Evolutionary conservation across 53 echinoderm and acorn worm genomes (phyloP).

Genomic region (Astropecten irregularis): DNA sequence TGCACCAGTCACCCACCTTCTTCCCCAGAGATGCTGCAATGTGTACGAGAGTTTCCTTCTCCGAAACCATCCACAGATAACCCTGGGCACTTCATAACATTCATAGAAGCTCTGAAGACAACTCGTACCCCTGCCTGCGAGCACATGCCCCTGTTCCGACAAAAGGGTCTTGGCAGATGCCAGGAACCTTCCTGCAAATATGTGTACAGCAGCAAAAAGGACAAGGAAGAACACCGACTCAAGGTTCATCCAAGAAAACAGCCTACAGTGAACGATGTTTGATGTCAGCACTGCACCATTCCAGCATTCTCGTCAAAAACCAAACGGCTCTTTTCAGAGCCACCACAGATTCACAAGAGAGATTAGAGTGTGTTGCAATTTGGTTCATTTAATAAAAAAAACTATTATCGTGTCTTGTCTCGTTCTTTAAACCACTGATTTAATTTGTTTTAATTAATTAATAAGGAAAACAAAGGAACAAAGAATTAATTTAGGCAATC

Average conservation of each 20-base stretch:
- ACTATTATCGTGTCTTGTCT: too few relatives aligned
- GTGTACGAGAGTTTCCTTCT: background rate
- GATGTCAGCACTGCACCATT: too few relatives aligned
- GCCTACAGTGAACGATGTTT: too few relatives aligned
- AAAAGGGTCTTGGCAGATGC: background rate
- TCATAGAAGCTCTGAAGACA: background rate
- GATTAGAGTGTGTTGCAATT: too few relatives aligned
- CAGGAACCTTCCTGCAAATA: background rate
- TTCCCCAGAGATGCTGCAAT: background rate
- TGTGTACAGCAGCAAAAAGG: constrained; percentile 20
- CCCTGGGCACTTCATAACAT: background rate
- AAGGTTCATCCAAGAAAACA: background rate
- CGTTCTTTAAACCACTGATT: too few relatives aligned
- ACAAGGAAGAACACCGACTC: background rate
- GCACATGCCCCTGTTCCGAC: constrained; percentile 1
- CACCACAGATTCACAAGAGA: too few relatives aligned
- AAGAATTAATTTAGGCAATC: too few relatives aligned
- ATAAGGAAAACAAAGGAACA: too few relatives aligned
- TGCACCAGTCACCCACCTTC: background rate
- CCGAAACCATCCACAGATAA: background rate
- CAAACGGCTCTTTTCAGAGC: too few relatives aligned
- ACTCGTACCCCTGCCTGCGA: background rate
- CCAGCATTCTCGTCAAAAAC: too few relatives aligned
- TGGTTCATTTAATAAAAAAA: too few relatives aligned
- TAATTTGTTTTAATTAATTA: too few relatives aligned